phyloP scores from a whole-genome alignment of 2,797 vertebrate genomes.

The Perodicticus potto region DNA sequence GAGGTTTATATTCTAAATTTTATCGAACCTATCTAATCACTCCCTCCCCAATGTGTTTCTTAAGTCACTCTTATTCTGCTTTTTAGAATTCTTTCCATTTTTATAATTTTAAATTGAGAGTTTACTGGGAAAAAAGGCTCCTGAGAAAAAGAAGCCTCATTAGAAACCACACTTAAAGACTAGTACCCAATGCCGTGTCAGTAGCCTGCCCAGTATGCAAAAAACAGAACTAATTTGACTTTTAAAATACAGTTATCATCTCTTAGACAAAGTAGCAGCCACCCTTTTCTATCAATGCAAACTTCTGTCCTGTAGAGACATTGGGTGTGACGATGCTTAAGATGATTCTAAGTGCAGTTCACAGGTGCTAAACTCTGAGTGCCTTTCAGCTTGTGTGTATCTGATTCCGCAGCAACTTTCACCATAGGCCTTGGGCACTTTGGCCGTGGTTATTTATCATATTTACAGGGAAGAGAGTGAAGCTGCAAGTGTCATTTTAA shows the following conservation, averaged over 20 bases:
- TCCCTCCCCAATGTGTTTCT: neutral
- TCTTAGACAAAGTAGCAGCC: constrained; percentile 53
- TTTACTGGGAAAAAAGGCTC: neutral
- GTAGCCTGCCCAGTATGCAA: neutral
- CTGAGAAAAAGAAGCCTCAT: neutral
- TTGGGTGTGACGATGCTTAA: neutral
- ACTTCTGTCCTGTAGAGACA: neutral
- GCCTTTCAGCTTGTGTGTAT: neutral
- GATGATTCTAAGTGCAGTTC: neutral
- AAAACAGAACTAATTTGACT: constrained; percentile 61
- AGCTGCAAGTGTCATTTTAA: neutral
- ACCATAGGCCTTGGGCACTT: neutral
- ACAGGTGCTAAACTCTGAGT: neutral
- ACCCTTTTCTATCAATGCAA: neutral
- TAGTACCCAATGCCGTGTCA: neutral
- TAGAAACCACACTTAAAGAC: neutral
- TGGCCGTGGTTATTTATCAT: neutral
- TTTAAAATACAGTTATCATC: neutral
- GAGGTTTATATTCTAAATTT: neutral
- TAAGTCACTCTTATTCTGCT: neutral
- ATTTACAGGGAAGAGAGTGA: neutral
- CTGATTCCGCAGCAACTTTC: neutral
- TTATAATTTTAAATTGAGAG: neutral
- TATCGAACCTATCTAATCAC: neutral
- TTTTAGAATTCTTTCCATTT: neutral